Evolutionary conservation across 2,888 invertebrate genomes (phyloP).

Genomic region (Tetragonisca angustula): DNA sequence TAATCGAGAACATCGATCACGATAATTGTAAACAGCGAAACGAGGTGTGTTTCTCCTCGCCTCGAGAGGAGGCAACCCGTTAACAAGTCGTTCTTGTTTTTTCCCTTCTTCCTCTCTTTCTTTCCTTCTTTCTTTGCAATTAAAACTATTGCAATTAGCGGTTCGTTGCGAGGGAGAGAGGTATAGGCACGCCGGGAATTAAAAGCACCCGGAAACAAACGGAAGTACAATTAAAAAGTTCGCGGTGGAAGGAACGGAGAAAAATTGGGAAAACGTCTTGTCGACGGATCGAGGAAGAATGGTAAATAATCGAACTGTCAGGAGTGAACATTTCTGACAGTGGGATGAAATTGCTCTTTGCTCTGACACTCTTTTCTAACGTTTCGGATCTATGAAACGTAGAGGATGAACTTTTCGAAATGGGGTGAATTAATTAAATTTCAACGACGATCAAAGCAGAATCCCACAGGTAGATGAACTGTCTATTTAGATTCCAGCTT

Average conservation of each 20-base stretch:
- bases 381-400: no score
- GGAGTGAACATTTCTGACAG: not conserved
- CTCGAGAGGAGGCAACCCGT: not conserved
- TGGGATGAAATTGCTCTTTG: not conserved
- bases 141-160: slow-evolving; percentile 47
- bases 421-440: no score
- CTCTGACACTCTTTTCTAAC: not conserved
- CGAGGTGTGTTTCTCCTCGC: not conserved
- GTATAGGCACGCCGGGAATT: not conserved
- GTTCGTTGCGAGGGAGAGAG: slow-evolving; percentile 7
- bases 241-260: not conserved
- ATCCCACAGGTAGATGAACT: no score
- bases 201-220: not conserved
- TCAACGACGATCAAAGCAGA: no score
- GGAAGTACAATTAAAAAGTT: slow-evolving; percentile 33
- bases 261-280: not conserved
- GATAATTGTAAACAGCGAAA: slow-evolving; percentile 2
- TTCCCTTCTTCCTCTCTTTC: no score
- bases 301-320: not conserved
- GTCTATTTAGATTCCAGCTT: no score
- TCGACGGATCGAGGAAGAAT: not conserved
- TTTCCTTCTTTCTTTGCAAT: slow-evolving; percentile 21
- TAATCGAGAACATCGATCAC: slow-evolving; percentile 37
- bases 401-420: no score
- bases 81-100: not conserved